A percentile compares a stretch with the other conserved stretches of the same genome.
These are phyloP conservation scores for Columba guinea DNA, from an alignment of 2,797 vertebrate genomes.

Conservation along the genomic window DNA sequence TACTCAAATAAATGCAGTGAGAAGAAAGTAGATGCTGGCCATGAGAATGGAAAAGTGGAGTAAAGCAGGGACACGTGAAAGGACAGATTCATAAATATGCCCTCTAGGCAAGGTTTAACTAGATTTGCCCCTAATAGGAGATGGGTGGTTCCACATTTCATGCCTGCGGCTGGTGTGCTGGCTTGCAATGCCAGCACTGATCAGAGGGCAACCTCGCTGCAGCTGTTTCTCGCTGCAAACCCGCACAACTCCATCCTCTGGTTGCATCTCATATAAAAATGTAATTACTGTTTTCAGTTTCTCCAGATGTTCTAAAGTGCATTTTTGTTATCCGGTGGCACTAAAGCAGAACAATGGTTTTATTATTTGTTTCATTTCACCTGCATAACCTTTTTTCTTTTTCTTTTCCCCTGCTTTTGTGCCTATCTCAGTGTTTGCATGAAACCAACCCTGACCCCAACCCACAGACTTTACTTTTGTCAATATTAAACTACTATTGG, in stretches of 20 bases:
- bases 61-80: background rate
- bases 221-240: background rate
- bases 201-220: background rate
- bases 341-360: background rate
- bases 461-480: background rate
- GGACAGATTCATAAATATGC: background rate
- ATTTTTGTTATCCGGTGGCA: background rate
- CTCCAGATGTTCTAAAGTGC: background rate
- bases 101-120: background rate
- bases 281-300: background rate
- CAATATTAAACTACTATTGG: constrained; percentile 17
- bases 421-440: background rate
- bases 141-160: background rate
- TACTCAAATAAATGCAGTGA: background rate
- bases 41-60: background rate
- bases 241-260: background rate
- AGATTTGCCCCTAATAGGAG: background rate
- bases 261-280: background rate
- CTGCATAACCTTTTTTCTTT: background rate
- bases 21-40: background rate
- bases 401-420: background rate
- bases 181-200: background rate
- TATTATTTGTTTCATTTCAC: background rate
- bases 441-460: background rate
- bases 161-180: background rate